Base-by-base conservation (phyloP, 1,140 invertebrate species). In the Probaryconus sp. region DNA sequence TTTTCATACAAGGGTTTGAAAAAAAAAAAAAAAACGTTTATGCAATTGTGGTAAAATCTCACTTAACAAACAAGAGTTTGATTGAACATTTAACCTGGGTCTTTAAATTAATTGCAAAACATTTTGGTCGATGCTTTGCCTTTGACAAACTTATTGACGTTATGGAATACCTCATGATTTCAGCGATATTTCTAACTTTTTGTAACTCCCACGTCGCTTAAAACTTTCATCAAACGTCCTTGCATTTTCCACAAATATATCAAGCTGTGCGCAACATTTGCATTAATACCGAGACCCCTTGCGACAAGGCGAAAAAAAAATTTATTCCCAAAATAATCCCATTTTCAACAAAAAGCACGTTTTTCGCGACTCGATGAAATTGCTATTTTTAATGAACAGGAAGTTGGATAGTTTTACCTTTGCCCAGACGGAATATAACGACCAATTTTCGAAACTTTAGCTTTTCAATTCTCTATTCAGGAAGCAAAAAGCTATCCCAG, bases 361-460 rank as follows among this genome's bases (percentile, higher is more conserved):
- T 64, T 58, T 64, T 58, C 20, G 55, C 37, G 11, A 35, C 24
- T 55, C 47, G 16, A 20, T 11, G 24, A 37, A 40, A 73, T 58
- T 51, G 58, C 35, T 61, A 56, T 74, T 67, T 74, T 74, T 74
- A 68, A 68, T 65, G 48, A 74, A 68, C 18, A 50, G 45, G 38
- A 61, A 55, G 56, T 63, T 58, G 7, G 47, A 26, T 45, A 53
- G 63, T 65, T 58, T 63, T 26, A 30, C 56, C 35, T 60, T 56
- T 65, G 40, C 55, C 48, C 35, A 50, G 47, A 43, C 14, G 24
- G 38, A 17, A 40, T 56, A 53, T 61, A 50, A 63, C 48, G 42
- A n/a, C 17, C 40, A 68, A 74, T 74, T 74, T 63, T 68, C 71
- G 50, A 43, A 74, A 74, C 63, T 74, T 63, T 45, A 26, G 58